phyloP scores from a whole-genome alignment of 2,888 invertebrate genomes.

The Ochropleura leucogaster region DNA sequence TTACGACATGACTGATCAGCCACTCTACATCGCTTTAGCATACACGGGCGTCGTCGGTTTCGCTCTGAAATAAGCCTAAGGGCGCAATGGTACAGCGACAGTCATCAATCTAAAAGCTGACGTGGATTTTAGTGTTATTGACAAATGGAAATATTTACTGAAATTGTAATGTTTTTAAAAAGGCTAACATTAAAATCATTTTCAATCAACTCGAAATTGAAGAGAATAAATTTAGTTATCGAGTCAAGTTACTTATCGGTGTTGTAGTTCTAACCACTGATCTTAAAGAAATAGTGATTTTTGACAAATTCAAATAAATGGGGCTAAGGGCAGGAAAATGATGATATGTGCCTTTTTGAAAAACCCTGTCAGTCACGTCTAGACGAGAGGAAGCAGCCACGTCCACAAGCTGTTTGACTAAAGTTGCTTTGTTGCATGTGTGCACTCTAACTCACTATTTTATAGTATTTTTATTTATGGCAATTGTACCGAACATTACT shows the following conservation, averaged over 20 bases:
- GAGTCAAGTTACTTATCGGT: too few relatives aligned
- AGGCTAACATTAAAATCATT: too few relatives aligned
- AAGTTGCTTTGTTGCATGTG: background rate
- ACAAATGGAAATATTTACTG: background rate
- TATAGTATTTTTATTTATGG: constrained; percentile 2
- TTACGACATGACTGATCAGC: too few relatives aligned
- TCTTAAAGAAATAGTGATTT: background rate
- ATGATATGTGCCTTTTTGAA: background rate
- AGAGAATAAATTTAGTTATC: too few relatives aligned
- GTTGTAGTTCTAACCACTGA: background rate
- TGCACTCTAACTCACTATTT: background rate
- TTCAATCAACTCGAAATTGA: too few relatives aligned
- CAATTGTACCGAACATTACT: background rate
- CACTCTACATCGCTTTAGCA: too few relatives aligned
- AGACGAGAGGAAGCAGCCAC: background rate
- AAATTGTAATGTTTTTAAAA: background rate
- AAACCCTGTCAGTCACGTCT: background rate
- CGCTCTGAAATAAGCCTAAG: too few relatives aligned
- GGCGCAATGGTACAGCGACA: too few relatives aligned
- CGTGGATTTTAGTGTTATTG: background rate
- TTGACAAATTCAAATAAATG: background rate
- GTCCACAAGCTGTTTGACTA: background rate
- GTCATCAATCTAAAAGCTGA: too few relatives aligned
- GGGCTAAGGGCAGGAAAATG: background rate
- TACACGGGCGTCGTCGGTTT: too few relatives aligned